Evolutionary conservation across 2,797 vertebrate genomes (phyloP).

Genomic region (Columba guinea): DNA sequence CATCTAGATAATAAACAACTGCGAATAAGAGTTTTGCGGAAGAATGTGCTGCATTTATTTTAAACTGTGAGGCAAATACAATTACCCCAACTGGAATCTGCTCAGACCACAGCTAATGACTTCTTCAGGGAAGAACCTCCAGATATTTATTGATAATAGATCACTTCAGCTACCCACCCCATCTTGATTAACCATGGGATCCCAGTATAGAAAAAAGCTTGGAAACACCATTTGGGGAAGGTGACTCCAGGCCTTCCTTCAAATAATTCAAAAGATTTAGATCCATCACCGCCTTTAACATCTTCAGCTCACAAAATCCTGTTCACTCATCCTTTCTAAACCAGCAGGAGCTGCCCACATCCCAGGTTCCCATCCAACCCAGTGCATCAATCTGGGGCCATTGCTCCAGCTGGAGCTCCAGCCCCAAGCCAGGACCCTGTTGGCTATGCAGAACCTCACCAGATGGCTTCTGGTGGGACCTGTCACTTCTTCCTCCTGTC

Average conservation of each 20-base stretch:
- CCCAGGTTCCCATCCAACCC: background rate
- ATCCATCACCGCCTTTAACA: background rate
- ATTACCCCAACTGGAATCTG: background rate
- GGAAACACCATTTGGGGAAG: background rate
- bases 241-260: background rate
- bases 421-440: background rate
- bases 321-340: background rate
- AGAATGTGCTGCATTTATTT: background rate
- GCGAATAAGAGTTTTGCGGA: background rate
- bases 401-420: background rate
- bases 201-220: background rate
- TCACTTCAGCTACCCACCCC: background rate
- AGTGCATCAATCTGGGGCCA: background rate
- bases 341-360: background rate
- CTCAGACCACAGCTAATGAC: background rate
- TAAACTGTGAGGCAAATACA: background rate
- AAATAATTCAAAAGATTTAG: background rate
- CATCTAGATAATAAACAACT: background rate
- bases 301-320: background rate
- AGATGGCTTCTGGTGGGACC: background rate
- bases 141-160: background rate
- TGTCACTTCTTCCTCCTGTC: background rate
- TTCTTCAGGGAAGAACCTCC: background rate
- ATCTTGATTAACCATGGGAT: background rate
- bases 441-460: background rate